phyloP scores from a whole-genome alignment of 2,113 vertebrate genomes.

The Bos javanicus region DNA sequence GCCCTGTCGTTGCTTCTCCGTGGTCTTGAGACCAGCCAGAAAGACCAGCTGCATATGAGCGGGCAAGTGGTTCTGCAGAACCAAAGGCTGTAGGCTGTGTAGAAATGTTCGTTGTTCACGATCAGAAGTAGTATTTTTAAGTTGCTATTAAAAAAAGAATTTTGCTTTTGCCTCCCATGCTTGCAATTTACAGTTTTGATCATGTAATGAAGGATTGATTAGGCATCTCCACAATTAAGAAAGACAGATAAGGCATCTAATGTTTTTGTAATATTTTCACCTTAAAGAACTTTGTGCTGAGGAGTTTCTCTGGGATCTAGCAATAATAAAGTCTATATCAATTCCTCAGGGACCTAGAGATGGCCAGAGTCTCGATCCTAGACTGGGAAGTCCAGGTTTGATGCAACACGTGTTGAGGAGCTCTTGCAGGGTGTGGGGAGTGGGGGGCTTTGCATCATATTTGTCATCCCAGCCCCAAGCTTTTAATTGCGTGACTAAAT shows the following conservation, averaged over 20 bases:
- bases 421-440: neutral
- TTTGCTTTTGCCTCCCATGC: neutral
- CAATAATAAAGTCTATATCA: neutral
- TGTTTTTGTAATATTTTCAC: neutral
- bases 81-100: neutral
- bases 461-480: neutral
- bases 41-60: accelerated
- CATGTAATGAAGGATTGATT: neutral
- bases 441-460: neutral
- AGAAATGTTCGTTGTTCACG: neutral
- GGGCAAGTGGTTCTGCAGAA: neutral
- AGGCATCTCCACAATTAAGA: neutral
- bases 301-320: neutral
- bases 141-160: neutral
- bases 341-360: neutral
- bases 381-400: neutral
- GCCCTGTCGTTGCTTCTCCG: neutral
- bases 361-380: neutral
- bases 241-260: neutral
- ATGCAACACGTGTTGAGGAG: neutral
- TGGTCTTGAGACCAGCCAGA: neutral
- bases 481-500: neutral
- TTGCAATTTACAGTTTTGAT: neutral
- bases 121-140: neutral
- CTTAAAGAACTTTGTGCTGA: neutral